phyloP scores from a whole-genome alignment of 2,797 vertebrate genomes.

The Heterohyrax brucei region DNA sequence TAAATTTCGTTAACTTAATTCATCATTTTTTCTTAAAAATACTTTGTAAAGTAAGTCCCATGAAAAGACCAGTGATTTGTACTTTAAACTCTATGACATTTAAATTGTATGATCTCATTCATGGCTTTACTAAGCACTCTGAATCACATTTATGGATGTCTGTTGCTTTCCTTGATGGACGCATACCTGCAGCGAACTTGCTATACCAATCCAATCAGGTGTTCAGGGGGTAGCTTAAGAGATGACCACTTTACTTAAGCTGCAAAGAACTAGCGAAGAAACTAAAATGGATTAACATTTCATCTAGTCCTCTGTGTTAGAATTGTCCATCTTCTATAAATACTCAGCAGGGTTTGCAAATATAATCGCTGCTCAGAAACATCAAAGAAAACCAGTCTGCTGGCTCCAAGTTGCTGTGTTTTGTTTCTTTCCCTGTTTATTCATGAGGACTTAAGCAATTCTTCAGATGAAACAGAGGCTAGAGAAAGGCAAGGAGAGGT shows the following conservation, averaged over 20 bases:
- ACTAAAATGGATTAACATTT: rapidly evolving
- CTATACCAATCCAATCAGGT: rapidly evolving
- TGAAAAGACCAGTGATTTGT: neutral
- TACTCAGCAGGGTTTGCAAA: neutral
- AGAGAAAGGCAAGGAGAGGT: neutral
- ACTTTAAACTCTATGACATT: neutral
- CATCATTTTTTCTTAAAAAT: neutral
- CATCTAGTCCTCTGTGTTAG: too few relatives aligned
- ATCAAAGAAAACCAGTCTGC: neutral
- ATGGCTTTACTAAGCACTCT: neutral
- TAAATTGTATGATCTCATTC: neutral
- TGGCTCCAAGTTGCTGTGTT: too few relatives aligned
- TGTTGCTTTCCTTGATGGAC: neutral
- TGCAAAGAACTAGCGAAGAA: neutral
- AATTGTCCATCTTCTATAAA: too few relatives aligned
- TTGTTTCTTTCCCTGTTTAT: neutral
- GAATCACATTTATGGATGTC: too few relatives aligned
- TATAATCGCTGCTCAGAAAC: neutral
- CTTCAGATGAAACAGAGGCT: neutral
- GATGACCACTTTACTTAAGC: rapidly evolving
- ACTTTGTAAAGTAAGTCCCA: neutral
- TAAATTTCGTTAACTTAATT: neutral
- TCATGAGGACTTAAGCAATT: neutral
- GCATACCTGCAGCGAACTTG: too few relatives aligned
- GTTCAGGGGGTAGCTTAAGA: neutral